Evolutionary conservation across 2,113 vertebrate genomes (phyloP).

Genomic region (Damaliscus lunatus): DNA sequence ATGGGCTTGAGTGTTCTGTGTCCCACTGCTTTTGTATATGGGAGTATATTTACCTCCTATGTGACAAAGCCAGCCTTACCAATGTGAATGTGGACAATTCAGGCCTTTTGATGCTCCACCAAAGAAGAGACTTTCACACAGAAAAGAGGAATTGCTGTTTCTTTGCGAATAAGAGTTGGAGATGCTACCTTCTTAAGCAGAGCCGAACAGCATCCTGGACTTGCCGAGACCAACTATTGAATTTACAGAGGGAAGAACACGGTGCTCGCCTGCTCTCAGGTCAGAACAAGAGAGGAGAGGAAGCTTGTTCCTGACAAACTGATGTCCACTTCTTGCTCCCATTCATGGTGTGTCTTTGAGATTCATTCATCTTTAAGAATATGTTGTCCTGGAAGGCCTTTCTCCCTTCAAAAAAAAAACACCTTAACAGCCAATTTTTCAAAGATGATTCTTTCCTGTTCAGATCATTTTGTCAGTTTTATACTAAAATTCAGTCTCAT

Average conservation of each 20-base stretch:
- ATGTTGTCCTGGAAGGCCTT: not conserved
- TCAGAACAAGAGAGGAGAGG: not conserved
- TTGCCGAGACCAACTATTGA: not conserved
- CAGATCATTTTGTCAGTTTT: not conserved
- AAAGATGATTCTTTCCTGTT: not conserved
- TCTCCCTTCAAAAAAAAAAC: not conserved
- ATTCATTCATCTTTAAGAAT: not conserved
- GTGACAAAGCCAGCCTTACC: not conserved
- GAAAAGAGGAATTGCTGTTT: not conserved
- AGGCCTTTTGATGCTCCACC: not conserved
- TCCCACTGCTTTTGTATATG: not conserved
- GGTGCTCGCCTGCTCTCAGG: not conserved
- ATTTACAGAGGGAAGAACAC: not conserved
- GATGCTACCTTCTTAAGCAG: not conserved
- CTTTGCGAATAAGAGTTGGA: not conserved
- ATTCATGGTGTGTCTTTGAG: not conserved
- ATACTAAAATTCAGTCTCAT: not conserved
- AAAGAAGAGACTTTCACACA: not conserved
- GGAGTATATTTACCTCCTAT: not conserved
- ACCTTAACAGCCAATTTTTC: not conserved
- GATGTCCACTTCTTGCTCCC: not conserved
- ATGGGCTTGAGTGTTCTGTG: not conserved
- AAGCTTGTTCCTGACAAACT: not conserved
- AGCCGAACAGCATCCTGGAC: not conserved
- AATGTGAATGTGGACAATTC: not conserved